Evolutionary conservation across 2,888 invertebrate species (phyloP), one percentile per base, ranked within the genome.

Genomic region (Amiota minor): DNA sequence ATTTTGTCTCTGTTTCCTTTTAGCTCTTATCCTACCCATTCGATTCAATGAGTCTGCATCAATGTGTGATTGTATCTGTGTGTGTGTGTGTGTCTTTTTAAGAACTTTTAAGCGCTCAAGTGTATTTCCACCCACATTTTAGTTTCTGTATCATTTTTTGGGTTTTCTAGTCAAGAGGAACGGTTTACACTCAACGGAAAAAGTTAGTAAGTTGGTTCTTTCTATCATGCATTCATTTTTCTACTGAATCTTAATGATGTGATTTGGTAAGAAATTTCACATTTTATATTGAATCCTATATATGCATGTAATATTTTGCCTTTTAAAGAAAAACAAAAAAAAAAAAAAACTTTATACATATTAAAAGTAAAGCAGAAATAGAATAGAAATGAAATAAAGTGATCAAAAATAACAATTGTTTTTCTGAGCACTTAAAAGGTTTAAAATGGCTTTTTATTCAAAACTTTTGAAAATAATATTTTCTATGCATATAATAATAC

Each of bases 21-120:
- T 64, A 10, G n/a, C 62, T 77, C 77, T 77, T 81, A 81, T 76
- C 74, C 77, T 77, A 72, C 75, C 75, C 72, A 74, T 76, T 75
- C 72, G 77, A 76, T 75, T 77, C 75, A 74, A 67, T 71, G 45
- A 49, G 73, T 72, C 11, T 72, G 2, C 59, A n/a, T n/a, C n/a
- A n/a, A n/a, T n/a, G n/a, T n/a, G n/a, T n/a, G n/a, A n/a, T n/a
- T n/a, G n/a, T n/a, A n/a, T n/a, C n/a, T n/a, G 14, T 61, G 47
- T 72, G 71, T 14, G 69, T 70, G 47, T 70, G 56, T 61, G 70
- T 47, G 23, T 61, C 35, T 11, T 59, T 72, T 47, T 49, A 16
- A 55, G 67, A 47, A 53, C 55, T 67, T 46, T 71, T 65, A 73
- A 71, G 68, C 64, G 64, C 68, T 20, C 35, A 70, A 70, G 61